Conservation (phyloP, 2,113 vertebrate species). For the Rhabdomys dilectus region DNA sequence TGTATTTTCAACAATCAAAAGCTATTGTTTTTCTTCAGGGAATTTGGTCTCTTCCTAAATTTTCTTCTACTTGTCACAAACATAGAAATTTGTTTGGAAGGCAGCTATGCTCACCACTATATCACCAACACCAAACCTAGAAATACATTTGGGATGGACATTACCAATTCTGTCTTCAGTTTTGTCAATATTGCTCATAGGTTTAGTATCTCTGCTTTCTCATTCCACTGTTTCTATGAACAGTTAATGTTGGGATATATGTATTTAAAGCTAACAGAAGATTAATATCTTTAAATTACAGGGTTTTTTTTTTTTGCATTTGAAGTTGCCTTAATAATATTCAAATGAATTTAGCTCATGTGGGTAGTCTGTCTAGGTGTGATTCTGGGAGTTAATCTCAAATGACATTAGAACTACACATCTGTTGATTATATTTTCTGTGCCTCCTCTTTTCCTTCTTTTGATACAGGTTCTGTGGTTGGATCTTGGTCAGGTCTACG, state of each 20-base stretch:
- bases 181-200: background rate
- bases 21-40: background rate
- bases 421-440: background rate
- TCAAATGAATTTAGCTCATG: background rate
- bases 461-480: background rate
- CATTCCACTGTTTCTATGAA: background rate
- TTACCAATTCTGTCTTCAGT: background rate
- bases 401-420: background rate
- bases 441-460: background rate
- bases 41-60: background rate
- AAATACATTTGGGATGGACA: background rate
- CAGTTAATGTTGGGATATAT: background rate
- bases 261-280: conserved; percentile 2
- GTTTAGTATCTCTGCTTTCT: background rate
- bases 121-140: conserved; percentile 83
- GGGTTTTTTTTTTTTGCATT: background rate
- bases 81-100: conserved; percentile 82
- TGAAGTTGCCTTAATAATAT: background rate
- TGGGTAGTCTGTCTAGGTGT: background rate
- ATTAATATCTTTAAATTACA: background rate
- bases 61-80: background rate
- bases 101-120: conserved; percentile 91
- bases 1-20: background rate
- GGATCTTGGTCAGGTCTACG: background rate
- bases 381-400: background rate